phyloP scores from a whole-genome alignment of 2,888 invertebrate genomes.

The Heliothis peltigera region DNA sequence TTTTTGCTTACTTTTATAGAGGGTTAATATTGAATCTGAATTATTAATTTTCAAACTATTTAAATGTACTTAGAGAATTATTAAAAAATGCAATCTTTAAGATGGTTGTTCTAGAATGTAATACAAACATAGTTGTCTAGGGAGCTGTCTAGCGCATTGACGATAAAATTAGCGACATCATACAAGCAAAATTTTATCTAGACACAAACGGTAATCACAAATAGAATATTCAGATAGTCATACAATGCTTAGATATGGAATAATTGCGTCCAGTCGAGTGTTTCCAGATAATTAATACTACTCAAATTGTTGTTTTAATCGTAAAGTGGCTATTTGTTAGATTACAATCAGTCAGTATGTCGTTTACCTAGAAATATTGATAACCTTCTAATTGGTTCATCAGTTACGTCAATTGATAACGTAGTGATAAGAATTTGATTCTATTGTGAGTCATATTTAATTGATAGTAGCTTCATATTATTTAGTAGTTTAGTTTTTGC shows the following conservation, averaged over 20 bases:
- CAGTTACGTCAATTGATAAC: conserved; percentile 40
- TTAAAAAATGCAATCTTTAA: neutral
- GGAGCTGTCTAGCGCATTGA: too few species aligned
- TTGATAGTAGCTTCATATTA: too few species aligned
- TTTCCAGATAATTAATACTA: too few species aligned
- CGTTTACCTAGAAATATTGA: conserved; percentile 26
- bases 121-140: too few species aligned
- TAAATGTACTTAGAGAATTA: neutral
- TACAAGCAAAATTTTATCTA: too few species aligned
- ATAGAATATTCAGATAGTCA: too few species aligned
- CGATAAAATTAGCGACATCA: too few species aligned
- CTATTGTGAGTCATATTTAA: conserved; percentile 34
- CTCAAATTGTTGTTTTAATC: too few species aligned
- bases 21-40: neutral
- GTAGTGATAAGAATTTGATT: conserved; percentile 39
- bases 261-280: too few species aligned
- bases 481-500: neutral
- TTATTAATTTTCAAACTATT: neutral
- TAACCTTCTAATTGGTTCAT: conserved; percentile 49
- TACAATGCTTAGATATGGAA: too few species aligned
- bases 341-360: conserved; percentile 21
- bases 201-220: too few species aligned
- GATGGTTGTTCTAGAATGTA: neutral
- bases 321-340: conserved; percentile 14
- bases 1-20: too few species aligned